Percentiles rank a stretch among this genome's conserved stretches.
These are phyloP conservation scores for Brachyptera putata DNA, from an alignment of 2,888 invertebrate species.

Conservation along the genomic window DNA sequence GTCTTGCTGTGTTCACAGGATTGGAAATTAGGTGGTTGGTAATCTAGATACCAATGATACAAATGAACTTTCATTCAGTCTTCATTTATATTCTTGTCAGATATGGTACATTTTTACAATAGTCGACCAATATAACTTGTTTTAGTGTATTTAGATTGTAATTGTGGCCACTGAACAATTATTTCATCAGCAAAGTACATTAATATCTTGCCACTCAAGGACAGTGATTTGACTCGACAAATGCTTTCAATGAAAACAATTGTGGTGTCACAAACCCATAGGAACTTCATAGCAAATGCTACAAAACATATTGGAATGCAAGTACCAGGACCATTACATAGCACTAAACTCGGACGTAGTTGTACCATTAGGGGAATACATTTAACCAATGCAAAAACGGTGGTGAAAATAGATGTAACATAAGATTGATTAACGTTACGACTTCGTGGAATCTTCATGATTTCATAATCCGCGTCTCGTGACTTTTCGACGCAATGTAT, in stretches of 20 bases:
- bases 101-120: conserved; percentile 20
- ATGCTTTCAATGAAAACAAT: conserved; percentile 93
- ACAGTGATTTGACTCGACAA: conserved; percentile 85
- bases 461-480: conserved; percentile 44
- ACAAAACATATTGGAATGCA: conserved; percentile 87
- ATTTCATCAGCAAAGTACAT: conserved; percentile 78
- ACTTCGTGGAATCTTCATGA: conserved; percentile 72
- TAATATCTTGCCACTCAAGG: conserved; percentile 83
- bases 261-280: conserved; percentile 60
- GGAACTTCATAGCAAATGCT: conserved; percentile 66
- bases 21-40: too few relatives aligned
- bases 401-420: conserved; percentile 71
- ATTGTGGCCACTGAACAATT: conserved; percentile 88
- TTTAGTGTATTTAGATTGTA: conserved; percentile 62
- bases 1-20: too few relatives aligned
- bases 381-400: conserved; percentile 64
- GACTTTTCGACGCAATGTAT: conserved; percentile 51
- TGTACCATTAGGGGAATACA: conserved; percentile 64
- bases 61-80: too few relatives aligned
- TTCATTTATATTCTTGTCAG: too few relatives aligned
- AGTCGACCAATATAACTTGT: conserved; percentile 74
- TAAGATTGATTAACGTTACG: conserved; percentile 85
- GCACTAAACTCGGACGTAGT: conserved; percentile 71
- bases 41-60: too few relatives aligned
- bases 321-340: conserved; percentile 96